These are phyloP conservation scores for Hippocampus guttulatus DNA, from an alignment of 2,113 vertebrate genomes.

Conservation along the genomic window DNA sequence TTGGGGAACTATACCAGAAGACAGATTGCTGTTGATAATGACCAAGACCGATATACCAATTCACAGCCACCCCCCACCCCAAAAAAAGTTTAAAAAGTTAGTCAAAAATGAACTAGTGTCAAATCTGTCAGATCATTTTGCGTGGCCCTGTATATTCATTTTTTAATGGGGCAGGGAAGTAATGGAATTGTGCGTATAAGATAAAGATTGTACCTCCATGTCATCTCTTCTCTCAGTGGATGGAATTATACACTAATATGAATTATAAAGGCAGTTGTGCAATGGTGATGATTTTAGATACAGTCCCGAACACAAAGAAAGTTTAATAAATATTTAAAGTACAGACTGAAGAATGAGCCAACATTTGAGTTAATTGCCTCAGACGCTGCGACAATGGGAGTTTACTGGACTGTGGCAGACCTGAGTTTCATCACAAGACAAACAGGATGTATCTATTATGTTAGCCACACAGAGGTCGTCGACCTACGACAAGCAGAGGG, in stretches of 20 bases:
- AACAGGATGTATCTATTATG: conserved; percentile 96
- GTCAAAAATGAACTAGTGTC: no score
- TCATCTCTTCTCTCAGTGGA: conserved; percentile 42
- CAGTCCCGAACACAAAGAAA: conserved; percentile 65
- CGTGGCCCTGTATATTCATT: no score
- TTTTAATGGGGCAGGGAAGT: no score
- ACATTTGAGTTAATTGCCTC: conserved; percentile 97
- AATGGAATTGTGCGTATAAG: no score
- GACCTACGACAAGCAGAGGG: conserved; percentile 85
- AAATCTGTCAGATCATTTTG: no score
- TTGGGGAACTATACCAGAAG: no score
- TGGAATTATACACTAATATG: conserved; percentile 57
- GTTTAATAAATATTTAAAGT: conserved; percentile 83
- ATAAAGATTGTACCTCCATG: conserved; percentile 26
- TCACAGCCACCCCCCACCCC: no score
- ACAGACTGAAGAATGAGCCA: conserved; percentile 68
- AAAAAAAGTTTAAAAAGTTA: no score
- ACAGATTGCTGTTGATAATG: no score
- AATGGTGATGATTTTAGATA: conserved; percentile 70
- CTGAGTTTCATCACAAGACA: conserved; percentile 68
- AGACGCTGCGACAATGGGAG: conserved; percentile 84
- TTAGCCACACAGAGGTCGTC: conserved; percentile 79
- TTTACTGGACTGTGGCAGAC: conserved; percentile 87
- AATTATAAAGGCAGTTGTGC: conserved; percentile 69
- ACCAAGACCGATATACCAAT: no score